These are phyloP conservation scores for Platyscapa corneri DNA, from an alignment of 1,140 invertebrate genomes.

Conservation along the genomic window DNA sequence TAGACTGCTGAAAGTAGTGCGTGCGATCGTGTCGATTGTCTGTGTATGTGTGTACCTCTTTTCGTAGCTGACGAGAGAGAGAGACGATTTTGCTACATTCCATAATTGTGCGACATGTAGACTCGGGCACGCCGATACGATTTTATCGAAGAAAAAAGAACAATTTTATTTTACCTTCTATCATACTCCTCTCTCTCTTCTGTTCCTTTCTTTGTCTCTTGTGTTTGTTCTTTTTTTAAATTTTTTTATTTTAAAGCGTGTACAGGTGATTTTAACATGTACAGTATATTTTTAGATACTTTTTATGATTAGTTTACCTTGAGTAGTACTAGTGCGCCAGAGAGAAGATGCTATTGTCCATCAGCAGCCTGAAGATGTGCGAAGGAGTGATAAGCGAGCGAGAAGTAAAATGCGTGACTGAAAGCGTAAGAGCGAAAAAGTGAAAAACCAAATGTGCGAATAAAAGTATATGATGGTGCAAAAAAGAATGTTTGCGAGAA, in stretches of 20 bases:
- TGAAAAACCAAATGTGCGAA: too few relatives aligned
- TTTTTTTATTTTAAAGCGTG: constrained; percentile 47
- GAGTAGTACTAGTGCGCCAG: not conserved
- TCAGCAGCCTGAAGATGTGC: too few relatives aligned
- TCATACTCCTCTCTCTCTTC: not conserved
- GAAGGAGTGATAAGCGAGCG: not conserved
- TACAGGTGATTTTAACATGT: too few relatives aligned
- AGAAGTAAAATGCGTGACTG: too few relatives aligned
- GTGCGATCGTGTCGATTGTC: too few relatives aligned
- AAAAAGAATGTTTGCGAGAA: not conserved
- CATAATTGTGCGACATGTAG: constrained; percentile 33
- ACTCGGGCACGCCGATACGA: constrained; percentile 1
- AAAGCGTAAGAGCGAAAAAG: too few relatives aligned
- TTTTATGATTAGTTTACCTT: constrained; percentile 49
- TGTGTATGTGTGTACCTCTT: not conserved
- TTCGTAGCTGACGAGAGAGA: not conserved
- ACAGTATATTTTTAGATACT: constrained; percentile 61
- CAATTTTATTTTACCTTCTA: not conserved
- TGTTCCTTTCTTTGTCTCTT: not conserved
- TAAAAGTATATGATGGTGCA: too few relatives aligned
- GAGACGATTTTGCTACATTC: constrained; percentile 43
- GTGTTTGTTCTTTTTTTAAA: not conserved
- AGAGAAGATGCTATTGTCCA: too few relatives aligned
- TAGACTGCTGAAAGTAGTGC: not conserved
- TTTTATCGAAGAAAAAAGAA: not conserved